phyloP scores from a whole-genome alignment of 2,888 invertebrate species.

The Euzophera pinguis region DNA sequence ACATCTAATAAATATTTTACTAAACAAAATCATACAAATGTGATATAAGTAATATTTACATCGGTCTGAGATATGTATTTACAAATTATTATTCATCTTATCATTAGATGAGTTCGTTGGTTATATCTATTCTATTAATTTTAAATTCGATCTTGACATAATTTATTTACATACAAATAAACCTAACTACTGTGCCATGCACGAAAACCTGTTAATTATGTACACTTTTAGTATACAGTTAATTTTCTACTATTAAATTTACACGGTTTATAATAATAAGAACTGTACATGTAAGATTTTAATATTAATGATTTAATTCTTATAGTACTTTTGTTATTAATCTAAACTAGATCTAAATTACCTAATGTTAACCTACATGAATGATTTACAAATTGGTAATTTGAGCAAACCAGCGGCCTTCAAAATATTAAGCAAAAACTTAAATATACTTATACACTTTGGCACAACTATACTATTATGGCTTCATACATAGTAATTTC shows the following conservation, averaged over 20 bases:
- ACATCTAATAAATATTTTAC: constrained; percentile 25
- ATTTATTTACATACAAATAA: constrained; percentile 39
- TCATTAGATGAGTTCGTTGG: constrained; percentile 43
- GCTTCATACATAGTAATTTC: constrained; percentile 80
- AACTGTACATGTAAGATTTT: constrained; percentile 1
- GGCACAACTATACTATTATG: constrained; percentile 47
- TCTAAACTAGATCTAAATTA: not conserved
- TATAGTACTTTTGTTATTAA: not conserved
- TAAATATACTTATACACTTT: constrained; percentile 46
- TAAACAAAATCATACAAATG: constrained; percentile 30
- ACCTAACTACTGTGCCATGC: constrained; percentile 52
- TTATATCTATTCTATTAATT: constrained; percentile 37
- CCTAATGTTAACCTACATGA: constrained; percentile 19
- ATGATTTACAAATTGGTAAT: constrained; percentile 39
- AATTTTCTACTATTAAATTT: not conserved
- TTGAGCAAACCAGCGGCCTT: constrained; percentile 68
- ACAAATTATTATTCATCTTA: constrained; percentile 36
- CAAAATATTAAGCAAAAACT: constrained; percentile 36
- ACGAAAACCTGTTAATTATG: constrained; percentile 43
- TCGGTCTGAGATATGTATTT: constrained; percentile 59
- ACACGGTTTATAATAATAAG: not conserved
- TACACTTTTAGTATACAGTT: constrained; percentile 31
- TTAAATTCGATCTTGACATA: constrained; percentile 41
- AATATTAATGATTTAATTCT: not conserved
- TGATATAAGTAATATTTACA: constrained; percentile 42